Conservation (phyloP, 2,113 vertebrate genomes). For the Chloropsis cyanopogon region DNA sequence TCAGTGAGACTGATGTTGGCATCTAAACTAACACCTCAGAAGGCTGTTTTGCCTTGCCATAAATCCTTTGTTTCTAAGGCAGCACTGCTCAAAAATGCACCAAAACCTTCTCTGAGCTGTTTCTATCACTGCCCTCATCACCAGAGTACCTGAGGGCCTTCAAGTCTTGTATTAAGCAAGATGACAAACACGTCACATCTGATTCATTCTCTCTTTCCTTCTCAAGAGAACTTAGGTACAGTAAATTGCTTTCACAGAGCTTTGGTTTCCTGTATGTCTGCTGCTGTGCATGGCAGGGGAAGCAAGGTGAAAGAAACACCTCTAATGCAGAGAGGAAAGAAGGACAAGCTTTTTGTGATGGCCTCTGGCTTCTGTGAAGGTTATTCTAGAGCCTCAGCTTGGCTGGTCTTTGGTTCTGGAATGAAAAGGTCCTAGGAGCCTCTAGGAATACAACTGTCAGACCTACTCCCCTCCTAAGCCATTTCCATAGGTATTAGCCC, state of each 20-base stretch:
- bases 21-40: background rate
- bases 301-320: background rate
- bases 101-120: background rate
- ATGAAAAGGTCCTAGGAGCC: background rate
- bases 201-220: background rate
- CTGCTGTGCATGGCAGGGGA: background rate
- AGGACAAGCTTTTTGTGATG: background rate
- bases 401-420: background rate
- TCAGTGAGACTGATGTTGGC: accelerated
- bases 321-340: background rate
- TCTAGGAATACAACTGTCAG: background rate
- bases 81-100: background rate
- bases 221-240: background rate
- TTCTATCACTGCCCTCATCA: background rate
- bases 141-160: background rate
- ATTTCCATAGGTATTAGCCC: background rate
- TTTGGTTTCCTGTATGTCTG: background rate
- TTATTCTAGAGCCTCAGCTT: background rate
- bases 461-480: background rate
- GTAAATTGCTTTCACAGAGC: background rate
- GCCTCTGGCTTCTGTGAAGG: background rate
- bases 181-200: background rate
- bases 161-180: background rate
- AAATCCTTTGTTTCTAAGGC: background rate
- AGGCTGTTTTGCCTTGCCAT: background rate